Evolutionary conservation across 2,113 vertebrate species (phyloP), one percentile per base, ranked within the genome.

Genomic region (Labeo catla): DNA sequence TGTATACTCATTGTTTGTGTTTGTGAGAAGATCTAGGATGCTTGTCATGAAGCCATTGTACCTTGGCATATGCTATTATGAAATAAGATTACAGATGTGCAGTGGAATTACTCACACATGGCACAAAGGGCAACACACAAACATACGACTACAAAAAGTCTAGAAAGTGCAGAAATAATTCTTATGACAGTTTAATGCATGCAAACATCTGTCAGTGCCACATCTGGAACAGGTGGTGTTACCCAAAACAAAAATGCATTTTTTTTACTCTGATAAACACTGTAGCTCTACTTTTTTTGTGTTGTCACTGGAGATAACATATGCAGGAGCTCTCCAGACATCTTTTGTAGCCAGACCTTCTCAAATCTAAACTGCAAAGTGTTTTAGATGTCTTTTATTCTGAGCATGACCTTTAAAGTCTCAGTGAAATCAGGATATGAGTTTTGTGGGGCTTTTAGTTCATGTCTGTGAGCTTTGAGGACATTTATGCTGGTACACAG

Each of bases 371-470:
- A 77, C 49, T 34, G 16, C 49, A 36, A 28, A 76, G 73, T 28
- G 10, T 23, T 76, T 28, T 28, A 49, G 23, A 77, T 8, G 3
- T 52, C 13, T 77, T 77, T 28, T 47, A 76, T 52, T 76, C 68
- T 72, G 68, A 72, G 13, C 74, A 34, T 76, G 47, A 49, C 74
- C 74, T 76, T 76, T 76, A 76, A 76, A 52, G n/a, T 50, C 73
- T 76, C n/a, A 6, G 28, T 50, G 7, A 16, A 16, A 52, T 76
- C n/a, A 4, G 45, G 12, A 76, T 76, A 12, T 4, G n/a, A 4
- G n/a, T 50, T 74, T 49, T 76, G 21, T 12, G 2, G 39, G 6
- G 6, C 8, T n/a, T n/a, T 52, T 8, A 8, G 3, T 15, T 0
- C 4, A 6, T 34, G 8, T 77, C 74, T 12, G 73, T 47, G n/a